phyloP scores from a whole-genome alignment of 2,113 vertebrate species.

The Coracopsis vasa region DNA sequence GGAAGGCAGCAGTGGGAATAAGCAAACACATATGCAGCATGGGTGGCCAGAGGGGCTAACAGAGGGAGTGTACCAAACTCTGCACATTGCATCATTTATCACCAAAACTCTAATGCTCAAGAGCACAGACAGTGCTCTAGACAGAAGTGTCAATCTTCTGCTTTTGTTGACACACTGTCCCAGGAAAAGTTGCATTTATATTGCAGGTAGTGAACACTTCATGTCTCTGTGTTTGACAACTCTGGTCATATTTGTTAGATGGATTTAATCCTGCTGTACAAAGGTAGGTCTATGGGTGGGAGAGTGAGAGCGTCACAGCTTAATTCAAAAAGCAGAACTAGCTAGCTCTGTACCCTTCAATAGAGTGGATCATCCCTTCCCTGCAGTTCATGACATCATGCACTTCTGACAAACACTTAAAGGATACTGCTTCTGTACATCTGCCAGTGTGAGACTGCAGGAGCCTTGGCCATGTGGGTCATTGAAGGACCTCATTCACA shows the following conservation, averaged over 20 bases:
- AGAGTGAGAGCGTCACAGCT: neutral
- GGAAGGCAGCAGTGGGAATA: neutral
- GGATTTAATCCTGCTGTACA: neutral
- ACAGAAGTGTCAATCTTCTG: neutral
- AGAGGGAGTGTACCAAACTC: neutral
- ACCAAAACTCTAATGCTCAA: neutral
- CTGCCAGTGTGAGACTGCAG: neutral
- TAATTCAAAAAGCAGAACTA: neutral
- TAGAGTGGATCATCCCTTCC: neutral
- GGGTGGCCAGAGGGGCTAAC: neutral
- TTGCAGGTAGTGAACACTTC: neutral
- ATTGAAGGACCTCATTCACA: neutral
- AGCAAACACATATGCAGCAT: neutral
- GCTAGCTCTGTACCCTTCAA: neutral
- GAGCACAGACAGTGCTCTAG: neutral
- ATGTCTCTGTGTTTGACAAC: neutral
- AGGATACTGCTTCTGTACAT: neutral
- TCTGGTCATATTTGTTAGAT: neutral
- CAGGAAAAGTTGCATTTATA: neutral
- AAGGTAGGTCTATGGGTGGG: neutral
- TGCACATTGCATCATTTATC: rapidly evolving
- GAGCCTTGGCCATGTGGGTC: neutral
- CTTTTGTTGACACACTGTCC: neutral
- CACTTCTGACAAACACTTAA: neutral
- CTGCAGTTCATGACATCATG: rapidly evolving